A percentile compares a stretch with the other conserved stretches of the same genome.
These are phyloP conservation scores for Nematostella vectensis DNA, from an alignment of 92 coral and sea anemone genomes.

Conservation along the genomic window DNA sequence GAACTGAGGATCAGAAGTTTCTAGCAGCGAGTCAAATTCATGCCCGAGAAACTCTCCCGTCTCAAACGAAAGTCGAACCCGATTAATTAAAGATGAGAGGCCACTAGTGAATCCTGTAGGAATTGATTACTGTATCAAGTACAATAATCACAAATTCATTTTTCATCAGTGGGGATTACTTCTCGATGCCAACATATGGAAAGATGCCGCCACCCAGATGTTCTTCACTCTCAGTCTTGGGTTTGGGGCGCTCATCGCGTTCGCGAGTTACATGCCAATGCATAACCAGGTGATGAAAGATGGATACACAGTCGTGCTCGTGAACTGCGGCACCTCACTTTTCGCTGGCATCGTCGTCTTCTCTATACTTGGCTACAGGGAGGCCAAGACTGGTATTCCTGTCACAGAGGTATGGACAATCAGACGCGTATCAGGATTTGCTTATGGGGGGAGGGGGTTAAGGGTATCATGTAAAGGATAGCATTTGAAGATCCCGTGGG, in stretches of 20 bases:
- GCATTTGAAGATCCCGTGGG: no score
- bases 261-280: constrained; percentile 94
- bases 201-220: constrained; percentile 99
- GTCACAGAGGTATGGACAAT: constrained; percentile 56
- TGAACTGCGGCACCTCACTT: constrained; percentile 91
- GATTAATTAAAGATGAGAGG: no score
- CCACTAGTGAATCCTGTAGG: no score
- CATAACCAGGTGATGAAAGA: constrained; percentile 92
- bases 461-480: not conserved
- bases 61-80: no score
- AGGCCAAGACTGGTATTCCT: constrained; percentile 69
- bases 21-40: no score
- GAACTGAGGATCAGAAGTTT: no score
- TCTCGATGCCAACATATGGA: constrained; percentile 84
- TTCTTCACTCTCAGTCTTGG: constrained; percentile 96
- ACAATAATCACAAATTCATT: no score
- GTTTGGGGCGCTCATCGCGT: constrained; percentile 94
- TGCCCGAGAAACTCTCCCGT: no score
- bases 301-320: constrained; percentile 80
- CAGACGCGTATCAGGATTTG: no score
- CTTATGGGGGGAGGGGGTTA: not conserved
- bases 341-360: constrained; percentile 99
- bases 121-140: no score
- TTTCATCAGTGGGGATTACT: constrained; percentile 55
- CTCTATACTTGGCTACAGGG: constrained; percentile 92